Evolutionary conservation across 2,113 vertebrate species (phyloP), one percentile per base, ranked within the genome.

Genomic region (Prunella fulvescens): DNA sequence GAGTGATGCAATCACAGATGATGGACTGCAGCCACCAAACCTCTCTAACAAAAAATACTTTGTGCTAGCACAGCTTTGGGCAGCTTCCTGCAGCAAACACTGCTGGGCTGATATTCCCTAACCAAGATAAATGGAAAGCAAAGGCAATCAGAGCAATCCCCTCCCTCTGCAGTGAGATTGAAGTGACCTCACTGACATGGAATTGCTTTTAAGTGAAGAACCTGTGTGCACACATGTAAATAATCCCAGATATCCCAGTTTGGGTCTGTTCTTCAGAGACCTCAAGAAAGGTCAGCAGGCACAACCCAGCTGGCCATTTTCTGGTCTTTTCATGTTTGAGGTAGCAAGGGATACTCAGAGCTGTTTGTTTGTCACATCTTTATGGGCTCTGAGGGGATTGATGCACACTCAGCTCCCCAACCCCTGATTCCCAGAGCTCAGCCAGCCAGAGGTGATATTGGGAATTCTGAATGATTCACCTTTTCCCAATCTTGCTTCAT

Each of bases 361-460:
- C 44, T 45, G 8, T 56, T 70, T 81, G 44, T 57, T 54, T 57
- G 48, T 57, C 65, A 14, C 39, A 62, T 31, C 66, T 85, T 74
- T 53, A 12, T 3, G 4, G 12, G 19, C 51, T 57, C 45, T 19
- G 18, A 45, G 23, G 50, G 57, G 15, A 7, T 57, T 54, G 23
- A 11, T 5, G 1, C 25, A 35, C 23, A 9, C 7, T 9, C 31
- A 57, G 48, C 45, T 67, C 65, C 31, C 19, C 51, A 45, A 0
- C 14, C 22, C 40, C 20, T 2, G 1, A 24, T 57, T 31, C 69
- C 42, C 31, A 31, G 61, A 72, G 39, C 29, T n/a, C 0, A 0
- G 35, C 9, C 70, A 28, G 14, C 14, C 18, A 7, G 51, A 69
- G 37, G 62, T 1, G 0, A 40, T 20, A 44, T 0, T 0, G 0